A percentile compares a stretch with the other conserved stretches of the same genome.
Evolutionary conservation across 2,113 vertebrate species (phyloP).

Genomic region (Micronycteris hirsuta): DNA sequence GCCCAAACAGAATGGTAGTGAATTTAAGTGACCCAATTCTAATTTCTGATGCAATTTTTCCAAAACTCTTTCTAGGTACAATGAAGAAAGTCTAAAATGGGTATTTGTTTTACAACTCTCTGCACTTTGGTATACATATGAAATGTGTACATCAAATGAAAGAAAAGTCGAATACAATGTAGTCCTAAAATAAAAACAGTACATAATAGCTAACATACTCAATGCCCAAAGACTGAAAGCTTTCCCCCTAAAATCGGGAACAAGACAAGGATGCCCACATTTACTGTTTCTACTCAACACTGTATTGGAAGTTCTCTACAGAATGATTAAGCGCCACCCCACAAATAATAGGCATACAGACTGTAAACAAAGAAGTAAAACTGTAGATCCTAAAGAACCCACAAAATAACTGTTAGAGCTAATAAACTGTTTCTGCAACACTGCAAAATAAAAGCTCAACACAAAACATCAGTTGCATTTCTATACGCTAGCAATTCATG

Average conservation of each 20-base stretch:
- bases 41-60: neutral
- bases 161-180: neutral
- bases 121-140: neutral
- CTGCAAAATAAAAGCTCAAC: neutral
- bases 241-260: neutral
- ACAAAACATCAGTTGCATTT: neutral
- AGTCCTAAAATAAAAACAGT: neutral
- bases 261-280: neutral
- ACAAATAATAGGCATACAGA: neutral
- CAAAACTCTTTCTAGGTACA: slow-evolving; percentile 7
- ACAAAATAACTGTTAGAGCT: neutral
- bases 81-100: neutral
- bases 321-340: neutral
- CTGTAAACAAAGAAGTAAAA: neutral
- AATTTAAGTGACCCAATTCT: neutral
- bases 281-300: neutral
- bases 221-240: neutral
- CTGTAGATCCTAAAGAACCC: neutral
- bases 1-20: neutral
- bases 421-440: neutral
- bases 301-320: neutral
- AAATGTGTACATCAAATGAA: neutral
- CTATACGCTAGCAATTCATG: neutral
- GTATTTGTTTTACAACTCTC: neutral
- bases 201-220: neutral